Evolutionary conservation across 1,140 invertebrate species (phyloP).

Genomic region (Nilaparvata lugens): DNA sequence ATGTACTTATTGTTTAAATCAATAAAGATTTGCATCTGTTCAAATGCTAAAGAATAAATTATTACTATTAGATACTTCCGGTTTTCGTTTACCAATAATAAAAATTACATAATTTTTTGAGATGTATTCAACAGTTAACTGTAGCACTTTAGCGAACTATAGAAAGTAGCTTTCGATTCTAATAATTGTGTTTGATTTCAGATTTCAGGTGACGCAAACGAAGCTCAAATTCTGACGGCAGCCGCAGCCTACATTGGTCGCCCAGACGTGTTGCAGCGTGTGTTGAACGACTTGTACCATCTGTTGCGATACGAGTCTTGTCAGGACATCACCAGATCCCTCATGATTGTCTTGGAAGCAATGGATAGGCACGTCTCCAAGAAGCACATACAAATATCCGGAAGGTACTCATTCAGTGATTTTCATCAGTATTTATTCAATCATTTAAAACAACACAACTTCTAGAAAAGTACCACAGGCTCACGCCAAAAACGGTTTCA

Average conservation of each 20-base stretch:
- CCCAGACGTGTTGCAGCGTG: slow-evolving; percentile 66
- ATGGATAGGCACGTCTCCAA: slow-evolving; percentile 76
- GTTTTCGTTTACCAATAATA: no score
- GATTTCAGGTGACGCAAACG: slow-evolving; percentile 85
- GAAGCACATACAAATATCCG: slow-evolving; percentile 87
- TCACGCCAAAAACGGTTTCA: no score
- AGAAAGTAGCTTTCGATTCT: no score
- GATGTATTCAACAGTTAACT: no score
- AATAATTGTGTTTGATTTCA: slow-evolving; percentile 32
- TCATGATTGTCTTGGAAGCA: slow-evolving; percentile 69
- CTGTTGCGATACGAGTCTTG: slow-evolving; percentile 74
- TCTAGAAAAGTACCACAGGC: no score
- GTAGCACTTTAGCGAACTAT: no score
- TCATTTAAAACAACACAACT: no score
- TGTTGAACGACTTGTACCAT: slow-evolving; percentile 88
- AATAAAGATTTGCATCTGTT: no score
- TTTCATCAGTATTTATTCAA: neutral
- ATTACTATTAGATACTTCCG: no score
- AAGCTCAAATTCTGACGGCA: slow-evolving; percentile 81
- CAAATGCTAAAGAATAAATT: no score
- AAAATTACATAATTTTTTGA: no score
- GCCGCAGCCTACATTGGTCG: slow-evolving; percentile 68
- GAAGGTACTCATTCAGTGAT: slow-evolving; percentile 42
- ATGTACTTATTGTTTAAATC: no score
- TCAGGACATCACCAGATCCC: slow-evolving; percentile 55